Evolutionary conservation across 2,888 invertebrate genomes (phyloP), one percentile per base, ranked within the genome.

Genomic region (Lithophane ornitopus): DNA sequence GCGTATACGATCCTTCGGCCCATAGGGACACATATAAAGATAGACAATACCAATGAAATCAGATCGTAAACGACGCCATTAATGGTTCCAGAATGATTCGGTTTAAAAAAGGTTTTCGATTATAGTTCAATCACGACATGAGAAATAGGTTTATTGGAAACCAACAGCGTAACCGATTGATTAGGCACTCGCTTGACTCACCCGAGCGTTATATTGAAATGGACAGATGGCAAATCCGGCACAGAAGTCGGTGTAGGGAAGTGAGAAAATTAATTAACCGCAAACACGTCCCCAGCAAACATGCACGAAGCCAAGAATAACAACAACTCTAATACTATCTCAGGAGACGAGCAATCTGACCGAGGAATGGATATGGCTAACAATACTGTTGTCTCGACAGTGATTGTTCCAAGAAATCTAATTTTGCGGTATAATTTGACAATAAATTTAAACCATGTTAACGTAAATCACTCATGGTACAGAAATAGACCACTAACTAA

Each of bases 121-220:
- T 91, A 89, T 88, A 89, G 81, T 88, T 85, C 87, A 91, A 92
- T 91, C 91, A 91, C 90, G 89, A 90, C 73, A 82, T 85, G 79
- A 86, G 79, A 84, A 85, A 90, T 91, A 88, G 87, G 88, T 89
- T 89, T 86, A 88, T 88, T 91, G 88, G 88, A 88, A 92, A 89
- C 90, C 90, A 89, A 89, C 90, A 88, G 89, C 90, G 93, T 90
- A 90, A 89, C 92, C 90, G 89, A 94, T 94, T 92, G 93, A 94
- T 93, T 94, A 87, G 87, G 87, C 89, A 91, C 87, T 90, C 82
- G 89, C 86, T 90, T 86, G 89, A 89, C 82, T 91, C 90, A 87
- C 86, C 86, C 88, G 87, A 89, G 90, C 91, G 91, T 87, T 90
- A 85, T 89, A 92, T 91, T 91, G 89, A 90, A 91, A 89, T 87